phyloP scores from a whole-genome alignment of 2,888 invertebrate species.

The Drosophila limbata region DNA sequence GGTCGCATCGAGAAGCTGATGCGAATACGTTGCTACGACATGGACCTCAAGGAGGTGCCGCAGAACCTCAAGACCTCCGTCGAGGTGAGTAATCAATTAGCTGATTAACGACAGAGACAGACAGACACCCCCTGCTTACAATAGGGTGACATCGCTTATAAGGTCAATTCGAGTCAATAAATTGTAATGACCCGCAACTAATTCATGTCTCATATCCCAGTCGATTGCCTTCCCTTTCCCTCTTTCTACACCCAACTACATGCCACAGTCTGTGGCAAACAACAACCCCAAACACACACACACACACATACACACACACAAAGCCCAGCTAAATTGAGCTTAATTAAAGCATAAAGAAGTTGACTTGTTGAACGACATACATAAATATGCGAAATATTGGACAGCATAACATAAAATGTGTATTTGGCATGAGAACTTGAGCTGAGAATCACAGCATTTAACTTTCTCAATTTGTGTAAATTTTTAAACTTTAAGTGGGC shows the following conservation, averaged over 20 bases:
- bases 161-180: constrained; percentile 71
- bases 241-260: neutral
- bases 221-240: neutral
- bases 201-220: constrained; percentile 48
- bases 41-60: constrained; percentile 85
- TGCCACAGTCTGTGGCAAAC: constrained; percentile 4
- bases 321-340: constrained; percentile 69
- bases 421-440: constrained; percentile 1
- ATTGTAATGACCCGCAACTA: constrained; percentile 59
- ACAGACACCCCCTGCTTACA: neutral
- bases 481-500: neutral
- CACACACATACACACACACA: constrained; percentile 17
- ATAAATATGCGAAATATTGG: constrained; percentile 25
- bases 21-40: constrained; percentile 81
- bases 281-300: constrained; percentile 25
- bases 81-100: constrained; percentile 79
- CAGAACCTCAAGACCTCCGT: constrained; percentile 83
- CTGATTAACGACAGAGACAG: neutral
- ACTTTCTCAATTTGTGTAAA: neutral
- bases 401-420: constrained; percentile 2
- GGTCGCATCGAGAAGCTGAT: constrained; percentile 79
- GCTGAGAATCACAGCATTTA: neutral
- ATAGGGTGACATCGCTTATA: neutral
- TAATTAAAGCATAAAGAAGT: constrained; percentile 81
- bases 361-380: constrained; percentile 45